A percentile compares a stretch with the other conserved stretches of the same genome.
These are phyloP conservation scores for Aphidius colemani DNA, from an alignment of 2,888 invertebrate genomes.

Conservation along the genomic window DNA sequence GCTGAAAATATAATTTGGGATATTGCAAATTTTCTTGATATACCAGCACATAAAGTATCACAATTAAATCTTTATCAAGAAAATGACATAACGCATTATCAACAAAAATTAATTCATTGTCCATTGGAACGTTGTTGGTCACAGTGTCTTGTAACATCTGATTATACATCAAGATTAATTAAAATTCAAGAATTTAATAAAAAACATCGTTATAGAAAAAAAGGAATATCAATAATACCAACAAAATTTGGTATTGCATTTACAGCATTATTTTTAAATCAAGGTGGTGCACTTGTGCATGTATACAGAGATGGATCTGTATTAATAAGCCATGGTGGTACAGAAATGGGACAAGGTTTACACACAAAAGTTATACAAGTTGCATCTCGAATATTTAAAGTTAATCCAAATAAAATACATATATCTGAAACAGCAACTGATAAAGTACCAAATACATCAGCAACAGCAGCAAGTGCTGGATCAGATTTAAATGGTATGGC, in stretches of 20 bases:
- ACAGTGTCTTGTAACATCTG: slow-evolving; percentile 73
- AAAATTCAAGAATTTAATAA: slow-evolving; percentile 74
- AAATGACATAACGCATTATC: slow-evolving; percentile 78
- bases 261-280: slow-evolving; percentile 76
- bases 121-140: slow-evolving; percentile 77
- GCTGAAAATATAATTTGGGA: slow-evolving; percentile 80
- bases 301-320: slow-evolving; percentile 91
- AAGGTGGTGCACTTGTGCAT: slow-evolving; percentile 85
- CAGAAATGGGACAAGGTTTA: slow-evolving; percentile 96
- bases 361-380: slow-evolving; percentile 96
- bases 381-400: slow-evolving; percentile 74
- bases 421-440: slow-evolving; percentile 85
- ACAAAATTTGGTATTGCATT: slow-evolving; percentile 87
- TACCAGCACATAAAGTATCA: slow-evolving; percentile 67
- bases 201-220: slow-evolving; percentile 82
- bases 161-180: slow-evolving; percentile 66
- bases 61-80: slow-evolving; percentile 79
- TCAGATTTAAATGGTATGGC: slow-evolving; percentile 94
- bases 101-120: slow-evolving; percentile 74
- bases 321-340: slow-evolving; percentile 86
- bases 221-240: slow-evolving; percentile 81
- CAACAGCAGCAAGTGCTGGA: slow-evolving; percentile 87
- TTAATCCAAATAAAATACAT: slow-evolving; percentile 75
- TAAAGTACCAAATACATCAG: slow-evolving; percentile 88
- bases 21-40: slow-evolving; percentile 72